Conservation (phyloP, 2,113 vertebrate species). For the Agelaius tricolor region DNA sequence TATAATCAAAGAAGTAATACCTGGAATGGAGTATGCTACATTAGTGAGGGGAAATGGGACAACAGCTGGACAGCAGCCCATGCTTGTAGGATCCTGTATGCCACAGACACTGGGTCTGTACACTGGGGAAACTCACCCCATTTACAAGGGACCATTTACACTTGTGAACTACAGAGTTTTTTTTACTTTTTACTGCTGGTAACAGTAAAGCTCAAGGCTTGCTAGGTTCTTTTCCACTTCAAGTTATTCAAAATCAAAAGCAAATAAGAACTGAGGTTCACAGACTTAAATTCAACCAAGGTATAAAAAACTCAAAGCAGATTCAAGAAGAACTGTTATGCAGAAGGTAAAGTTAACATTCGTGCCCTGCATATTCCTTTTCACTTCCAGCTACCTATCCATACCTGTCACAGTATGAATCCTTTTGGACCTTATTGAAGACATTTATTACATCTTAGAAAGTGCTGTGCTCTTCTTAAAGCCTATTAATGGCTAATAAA, state of each 20-base stretch:
- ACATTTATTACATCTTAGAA: not conserved
- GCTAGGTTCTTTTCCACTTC: not conserved
- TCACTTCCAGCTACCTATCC: not conserved
- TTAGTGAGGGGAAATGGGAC: not conserved
- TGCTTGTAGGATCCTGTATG: not conserved
- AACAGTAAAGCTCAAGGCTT: not conserved
- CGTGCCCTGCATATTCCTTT: not conserved
- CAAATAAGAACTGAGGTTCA: not conserved
- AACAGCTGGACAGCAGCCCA: not conserved
- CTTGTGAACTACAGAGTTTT: not conserved
- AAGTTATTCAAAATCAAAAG: not conserved
- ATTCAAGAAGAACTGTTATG: not conserved
- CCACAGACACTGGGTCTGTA: not conserved
- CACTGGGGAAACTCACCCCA: not conserved
- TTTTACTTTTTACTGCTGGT: not conserved
- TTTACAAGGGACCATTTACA: not conserved
- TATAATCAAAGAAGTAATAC: not conserved
- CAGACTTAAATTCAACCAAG: not conserved
- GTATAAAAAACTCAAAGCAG: not conserved
- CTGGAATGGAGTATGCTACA: fast-evolving
- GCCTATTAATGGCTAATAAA: not conserved
- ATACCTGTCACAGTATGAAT: not conserved
- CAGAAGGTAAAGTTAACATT: not conserved
- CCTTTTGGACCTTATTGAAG: not conserved
- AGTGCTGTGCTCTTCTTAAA: not conserved